These are phyloP conservation scores for Nomia melanderi DNA, from an alignment of 1,140 invertebrate species.

Conservation along the genomic window DNA sequence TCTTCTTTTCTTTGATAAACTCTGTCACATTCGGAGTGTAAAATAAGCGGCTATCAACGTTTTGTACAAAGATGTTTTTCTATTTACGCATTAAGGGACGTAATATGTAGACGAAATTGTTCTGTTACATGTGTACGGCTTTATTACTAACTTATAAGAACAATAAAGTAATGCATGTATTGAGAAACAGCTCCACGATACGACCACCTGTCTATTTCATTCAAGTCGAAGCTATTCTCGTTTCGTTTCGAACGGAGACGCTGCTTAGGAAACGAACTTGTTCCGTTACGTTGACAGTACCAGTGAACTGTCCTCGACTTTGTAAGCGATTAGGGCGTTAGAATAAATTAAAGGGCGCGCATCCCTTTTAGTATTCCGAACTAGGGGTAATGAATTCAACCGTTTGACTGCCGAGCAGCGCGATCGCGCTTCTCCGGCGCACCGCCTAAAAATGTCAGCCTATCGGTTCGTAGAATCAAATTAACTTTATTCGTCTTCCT, in stretches of 20 bases:
- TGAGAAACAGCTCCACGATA: constrained; percentile 28
- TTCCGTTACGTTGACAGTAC: background rate
- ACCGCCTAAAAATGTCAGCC: too few relatives aligned
- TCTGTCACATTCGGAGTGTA: background rate
- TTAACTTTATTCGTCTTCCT: too few relatives aligned
- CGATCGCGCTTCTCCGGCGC: too few relatives aligned
- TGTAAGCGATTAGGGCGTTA: constrained; percentile 1
- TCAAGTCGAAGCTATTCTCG: background rate
- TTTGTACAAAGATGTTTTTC: constrained; percentile 13
- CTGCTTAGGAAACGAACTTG: background rate
- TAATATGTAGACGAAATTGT: constrained; percentile 11
- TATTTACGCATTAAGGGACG: background rate
- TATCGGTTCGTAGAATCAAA: too few relatives aligned
- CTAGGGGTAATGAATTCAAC: constrained; percentile 19
- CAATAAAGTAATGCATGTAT: constrained; percentile 55
- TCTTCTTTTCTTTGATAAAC: too few relatives aligned
- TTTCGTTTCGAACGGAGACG: background rate
- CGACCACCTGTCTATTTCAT: background rate
- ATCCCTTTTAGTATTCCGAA: constrained; percentile 25
- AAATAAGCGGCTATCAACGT: background rate
- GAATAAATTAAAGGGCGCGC: constrained; percentile 1
- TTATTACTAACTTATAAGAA: background rate
- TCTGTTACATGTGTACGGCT: constrained; percentile 26
- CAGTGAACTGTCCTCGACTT: background rate
- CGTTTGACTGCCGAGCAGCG: too few relatives aligned